Evolutionary conservation across 2,888 invertebrate species (phyloP).

Genomic region (Tiphia femorata): DNA sequence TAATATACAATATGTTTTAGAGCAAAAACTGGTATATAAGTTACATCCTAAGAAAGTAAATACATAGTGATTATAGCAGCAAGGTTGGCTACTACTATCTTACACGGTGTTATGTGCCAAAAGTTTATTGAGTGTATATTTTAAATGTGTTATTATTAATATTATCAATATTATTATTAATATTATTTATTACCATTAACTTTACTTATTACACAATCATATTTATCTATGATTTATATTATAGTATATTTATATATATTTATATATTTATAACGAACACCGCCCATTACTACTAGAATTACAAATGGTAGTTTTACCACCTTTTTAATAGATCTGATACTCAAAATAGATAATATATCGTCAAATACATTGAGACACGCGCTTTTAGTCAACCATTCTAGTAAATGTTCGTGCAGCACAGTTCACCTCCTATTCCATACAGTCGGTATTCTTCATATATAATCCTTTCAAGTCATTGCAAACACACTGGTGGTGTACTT

Average conservation of each 20-base stretch:
- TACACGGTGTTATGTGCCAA: constrained; percentile 67
- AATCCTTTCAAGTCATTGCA: constrained; percentile 58
- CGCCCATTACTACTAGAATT: constrained; percentile 68
- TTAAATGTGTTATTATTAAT: constrained; percentile 44
- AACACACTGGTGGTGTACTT: constrained; percentile 61
- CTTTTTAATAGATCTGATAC: constrained; percentile 54
- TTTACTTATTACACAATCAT: constrained; percentile 66
- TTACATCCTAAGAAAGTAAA: constrained; percentile 64
- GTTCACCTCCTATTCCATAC: constrained; percentile 59
- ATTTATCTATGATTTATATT: constrained; percentile 62
- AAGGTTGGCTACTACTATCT: constrained; percentile 67
- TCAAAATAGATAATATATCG: constrained; percentile 64
- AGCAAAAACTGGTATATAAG: constrained; percentile 65
- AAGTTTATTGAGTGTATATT: constrained; percentile 50
- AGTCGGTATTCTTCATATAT: constrained; percentile 54
- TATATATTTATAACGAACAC: constrained; percentile 69
- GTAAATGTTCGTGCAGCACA: constrained; percentile 59
- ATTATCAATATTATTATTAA: constrained; percentile 53
- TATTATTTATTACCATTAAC: constrained; percentile 56
- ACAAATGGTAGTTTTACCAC: constrained; percentile 61
- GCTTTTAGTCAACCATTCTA: constrained; percentile 53
- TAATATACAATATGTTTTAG: constrained; percentile 67
- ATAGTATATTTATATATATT: constrained; percentile 63
- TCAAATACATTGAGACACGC: constrained; percentile 61
- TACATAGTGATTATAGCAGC: constrained; percentile 64